A percentile compares a stretch with the other conserved stretches of the same genome.
Conservation (phyloP, 2,888 invertebrate species). For the Pyrrhia umbra region DNA sequence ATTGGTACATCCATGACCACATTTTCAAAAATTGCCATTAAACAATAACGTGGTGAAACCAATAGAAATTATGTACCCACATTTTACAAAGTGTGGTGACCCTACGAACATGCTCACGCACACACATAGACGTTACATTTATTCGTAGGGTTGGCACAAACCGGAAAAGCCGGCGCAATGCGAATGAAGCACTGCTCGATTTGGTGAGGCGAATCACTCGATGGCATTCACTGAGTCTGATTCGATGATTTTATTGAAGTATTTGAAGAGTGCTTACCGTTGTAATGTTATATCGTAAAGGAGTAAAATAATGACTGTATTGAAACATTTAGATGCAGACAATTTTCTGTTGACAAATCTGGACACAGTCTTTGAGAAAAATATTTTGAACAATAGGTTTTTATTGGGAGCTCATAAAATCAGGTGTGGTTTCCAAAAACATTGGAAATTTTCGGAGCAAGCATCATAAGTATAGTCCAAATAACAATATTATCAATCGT, state of each 20-base stretch:
- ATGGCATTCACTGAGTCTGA: constrained; percentile 36
- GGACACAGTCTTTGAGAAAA: background rate
- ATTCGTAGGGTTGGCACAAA: constrained; percentile 48
- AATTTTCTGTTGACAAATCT: background rate
- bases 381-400: background rate
- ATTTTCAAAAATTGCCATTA: constrained; percentile 10
- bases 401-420: background rate
- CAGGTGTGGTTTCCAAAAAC: background rate
- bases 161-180: constrained; percentile 63
- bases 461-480: background rate
- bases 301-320: background rate
- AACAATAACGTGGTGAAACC: constrained; percentile 21
- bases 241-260: constrained; percentile 8
- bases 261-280: constrained; percentile 16
- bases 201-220: constrained; percentile 57
- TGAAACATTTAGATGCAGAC: too few species aligned
- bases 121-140: constrained; percentile 9
- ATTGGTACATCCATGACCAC: background rate
- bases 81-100: constrained; percentile 32
- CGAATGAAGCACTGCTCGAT: constrained; percentile 52
- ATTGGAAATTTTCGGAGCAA: background rate
- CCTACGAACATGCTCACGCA: constrained; percentile 34
- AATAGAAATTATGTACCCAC: constrained; percentile 13
- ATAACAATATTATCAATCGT: background rate
- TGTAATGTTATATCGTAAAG: background rate